A percentile compares a stretch with the other conserved stretches of the same genome.
Conservation (phyloP, 1,140 invertebrate species). For the Drosophila neocordata region DNA sequence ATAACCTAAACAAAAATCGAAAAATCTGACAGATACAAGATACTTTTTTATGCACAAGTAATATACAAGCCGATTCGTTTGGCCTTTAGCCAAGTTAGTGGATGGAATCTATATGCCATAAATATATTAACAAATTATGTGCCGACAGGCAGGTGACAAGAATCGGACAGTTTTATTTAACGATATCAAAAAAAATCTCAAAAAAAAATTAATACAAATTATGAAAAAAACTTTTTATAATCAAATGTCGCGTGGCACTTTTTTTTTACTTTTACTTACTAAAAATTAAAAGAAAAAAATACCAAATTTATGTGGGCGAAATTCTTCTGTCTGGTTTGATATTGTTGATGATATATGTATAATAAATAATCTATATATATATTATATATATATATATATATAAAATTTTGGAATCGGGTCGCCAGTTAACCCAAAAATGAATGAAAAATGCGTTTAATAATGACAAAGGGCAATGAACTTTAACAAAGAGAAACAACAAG, state of each 20-base stretch:
- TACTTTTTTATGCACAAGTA: neutral
- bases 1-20: conserved; percentile 5
- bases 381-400: neutral
- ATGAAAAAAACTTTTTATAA: neutral
- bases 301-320: neutral
- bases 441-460: neutral
- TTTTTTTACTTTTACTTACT: neutral
- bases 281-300: too few relatives aligned
- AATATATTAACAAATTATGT: conserved; percentile 43
- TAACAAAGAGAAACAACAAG: neutral
- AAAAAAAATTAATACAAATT: neutral
- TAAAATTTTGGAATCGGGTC: neutral
- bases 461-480: conserved; percentile 2
- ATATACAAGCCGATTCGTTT: neutral
- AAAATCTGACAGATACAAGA: conserved; percentile 2
- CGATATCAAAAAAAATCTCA: neutral
- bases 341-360: neutral
- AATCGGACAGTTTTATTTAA: conserved; percentile 29
- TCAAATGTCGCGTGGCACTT: conserved; percentile 6
- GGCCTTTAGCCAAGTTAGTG: neutral
- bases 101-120: conserved; percentile 1
- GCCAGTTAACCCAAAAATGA: conserved; percentile 1
- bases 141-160: conserved; percentile 44
- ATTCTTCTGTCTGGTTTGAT: neutral
- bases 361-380: too few relatives aligned